Conservation (phyloP, 1,140 invertebrate species). For the Drosophila sproati region DNA sequence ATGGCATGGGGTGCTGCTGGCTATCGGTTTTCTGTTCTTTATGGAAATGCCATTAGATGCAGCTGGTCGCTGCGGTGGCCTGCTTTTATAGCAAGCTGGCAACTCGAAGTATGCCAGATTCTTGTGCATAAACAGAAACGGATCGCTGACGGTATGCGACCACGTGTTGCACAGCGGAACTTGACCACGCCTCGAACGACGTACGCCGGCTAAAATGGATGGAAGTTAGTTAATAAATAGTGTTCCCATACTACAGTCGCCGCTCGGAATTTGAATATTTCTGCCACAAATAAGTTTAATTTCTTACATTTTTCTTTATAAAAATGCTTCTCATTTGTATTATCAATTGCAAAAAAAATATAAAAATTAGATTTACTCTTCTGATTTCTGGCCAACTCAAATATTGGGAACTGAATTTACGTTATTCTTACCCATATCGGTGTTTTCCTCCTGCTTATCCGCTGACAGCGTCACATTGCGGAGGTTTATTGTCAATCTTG, state of each 20-base stretch:
- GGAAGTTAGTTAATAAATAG: not conserved
- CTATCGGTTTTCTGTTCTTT: constrained; percentile 8
- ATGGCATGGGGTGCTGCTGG: constrained; percentile 27
- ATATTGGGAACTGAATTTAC: not conserved
- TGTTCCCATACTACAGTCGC: too few relatives aligned
- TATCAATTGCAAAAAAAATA: too few relatives aligned
- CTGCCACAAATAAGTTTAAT: too few relatives aligned
- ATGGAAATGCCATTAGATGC: not conserved
- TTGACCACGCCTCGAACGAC: constrained; percentile 69
- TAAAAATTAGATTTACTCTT: too few relatives aligned
- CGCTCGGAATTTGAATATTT: too few relatives aligned
- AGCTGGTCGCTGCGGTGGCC: constrained; percentile 2
- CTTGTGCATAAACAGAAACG: constrained; percentile 35
- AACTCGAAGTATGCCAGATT: not conserved
- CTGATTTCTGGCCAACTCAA: too few relatives aligned
- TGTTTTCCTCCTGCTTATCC: not conserved
- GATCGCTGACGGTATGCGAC: constrained; percentile 47
- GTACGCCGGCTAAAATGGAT: constrained; percentile 28
- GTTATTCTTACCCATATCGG: constrained; percentile 43
- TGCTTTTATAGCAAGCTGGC: not conserved
- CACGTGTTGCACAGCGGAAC: constrained; percentile 55
- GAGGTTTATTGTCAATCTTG: constrained; percentile 11
- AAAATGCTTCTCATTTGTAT: too few relatives aligned
- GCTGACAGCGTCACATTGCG: not conserved
- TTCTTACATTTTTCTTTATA: too few relatives aligned